These are phyloP conservation scores for Eupithecia exiguata DNA, from an alignment of 2,888 invertebrate genomes.

Conservation along the genomic window DNA sequence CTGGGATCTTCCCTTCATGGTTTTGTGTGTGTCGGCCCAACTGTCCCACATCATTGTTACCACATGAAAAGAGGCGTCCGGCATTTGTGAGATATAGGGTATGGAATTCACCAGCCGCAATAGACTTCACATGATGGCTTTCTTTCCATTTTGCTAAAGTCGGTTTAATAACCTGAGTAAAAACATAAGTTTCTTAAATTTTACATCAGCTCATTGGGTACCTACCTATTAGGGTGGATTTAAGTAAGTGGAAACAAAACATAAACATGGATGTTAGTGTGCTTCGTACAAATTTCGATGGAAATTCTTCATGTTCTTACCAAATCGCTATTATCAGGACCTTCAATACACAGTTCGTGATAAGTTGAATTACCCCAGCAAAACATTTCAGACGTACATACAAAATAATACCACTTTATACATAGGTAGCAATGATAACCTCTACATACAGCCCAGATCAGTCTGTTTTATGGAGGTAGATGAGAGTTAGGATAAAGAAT, in stretches of 20 bases:
- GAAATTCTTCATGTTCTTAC: constrained; percentile 55
- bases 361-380: constrained; percentile 82
- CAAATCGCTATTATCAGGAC: constrained; percentile 67
- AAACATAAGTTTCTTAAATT: neutral
- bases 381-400: constrained; percentile 71
- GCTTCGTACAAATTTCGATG: neutral
- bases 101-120: constrained; percentile 92
- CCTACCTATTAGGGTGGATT: neutral
- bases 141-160: constrained; percentile 85
- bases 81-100: constrained; percentile 89
- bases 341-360: constrained; percentile 77
- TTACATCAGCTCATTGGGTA: neutral
- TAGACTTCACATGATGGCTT: constrained; percentile 79
- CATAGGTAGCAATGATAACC: constrained; percentile 56
- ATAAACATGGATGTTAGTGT: neutral
- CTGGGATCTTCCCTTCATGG: constrained; percentile 66
- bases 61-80: constrained; percentile 95
- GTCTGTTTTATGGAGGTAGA: constrained; percentile 57
- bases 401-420: constrained; percentile 47
- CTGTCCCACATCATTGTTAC: constrained; percentile 96
- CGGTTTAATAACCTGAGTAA: constrained; percentile 84
- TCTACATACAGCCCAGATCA: constrained; percentile 54
- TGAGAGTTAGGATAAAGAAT: constrained; percentile 34
- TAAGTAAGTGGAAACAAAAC: neutral
- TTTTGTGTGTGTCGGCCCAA: constrained; percentile 86